Percentiles rank a stretch among this genome's conserved stretches.
These are phyloP conservation scores for Grammomys dolichurus DNA, from an alignment of 2,113 vertebrate genomes.

Conservation along the genomic window DNA sequence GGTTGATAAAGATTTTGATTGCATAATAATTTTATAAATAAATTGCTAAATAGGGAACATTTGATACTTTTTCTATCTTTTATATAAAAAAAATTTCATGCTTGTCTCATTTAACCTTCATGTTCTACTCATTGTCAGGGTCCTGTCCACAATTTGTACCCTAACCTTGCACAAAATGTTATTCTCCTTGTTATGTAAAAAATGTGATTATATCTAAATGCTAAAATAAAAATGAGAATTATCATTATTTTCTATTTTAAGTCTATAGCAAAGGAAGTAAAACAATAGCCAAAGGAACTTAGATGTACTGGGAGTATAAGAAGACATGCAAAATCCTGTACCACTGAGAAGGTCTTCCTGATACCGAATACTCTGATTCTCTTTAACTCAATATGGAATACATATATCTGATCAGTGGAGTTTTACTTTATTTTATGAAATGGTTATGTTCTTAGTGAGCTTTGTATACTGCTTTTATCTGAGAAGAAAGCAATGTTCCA, in stretches of 20 bases:
- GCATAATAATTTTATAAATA: background rate
- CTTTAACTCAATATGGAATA: conserved; percentile 26
- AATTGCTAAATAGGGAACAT: background rate
- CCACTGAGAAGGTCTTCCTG: background rate
- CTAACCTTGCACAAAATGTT: background rate
- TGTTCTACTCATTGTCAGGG: background rate
- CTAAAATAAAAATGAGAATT: background rate
- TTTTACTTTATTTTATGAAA: conserved; percentile 34
- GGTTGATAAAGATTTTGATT: background rate
- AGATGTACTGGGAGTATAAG: background rate
- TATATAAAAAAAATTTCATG: background rate
- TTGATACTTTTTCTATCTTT: background rate
- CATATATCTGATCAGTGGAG: background rate
- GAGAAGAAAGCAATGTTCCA: background rate
- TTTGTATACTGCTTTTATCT: background rate
- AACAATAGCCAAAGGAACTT: background rate
- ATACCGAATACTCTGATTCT: conserved; percentile 29
- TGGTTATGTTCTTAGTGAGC: conserved; percentile 3
- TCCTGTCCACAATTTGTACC: background rate
- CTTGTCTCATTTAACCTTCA: background rate
- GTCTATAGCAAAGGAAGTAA: background rate
- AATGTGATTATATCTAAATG: background rate
- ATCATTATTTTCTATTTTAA: conserved; percentile 12
- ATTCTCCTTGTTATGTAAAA: background rate
- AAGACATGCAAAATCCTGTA: background rate